Evolutionary conservation across 2,113 vertebrate genomes (phyloP).

Genomic region (Atractosteus spatula): DNA sequence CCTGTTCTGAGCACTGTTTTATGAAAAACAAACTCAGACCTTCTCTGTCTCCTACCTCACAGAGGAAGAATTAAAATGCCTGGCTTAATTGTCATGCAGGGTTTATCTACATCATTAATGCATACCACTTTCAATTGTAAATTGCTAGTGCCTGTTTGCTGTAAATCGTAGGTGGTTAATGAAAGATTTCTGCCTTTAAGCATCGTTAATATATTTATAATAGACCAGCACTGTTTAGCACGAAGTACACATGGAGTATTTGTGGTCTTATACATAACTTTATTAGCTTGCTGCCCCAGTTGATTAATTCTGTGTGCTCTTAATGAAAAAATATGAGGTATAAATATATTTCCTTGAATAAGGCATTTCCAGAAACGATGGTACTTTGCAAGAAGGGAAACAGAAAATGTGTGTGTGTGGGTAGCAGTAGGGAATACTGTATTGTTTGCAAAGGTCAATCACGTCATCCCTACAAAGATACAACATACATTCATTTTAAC

Average conservation of each 20-base stretch:
- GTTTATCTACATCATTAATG: conserved; percentile 15
- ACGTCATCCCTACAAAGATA: too few species aligned
- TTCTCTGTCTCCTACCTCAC: too few species aligned
- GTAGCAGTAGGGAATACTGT: not conserved
- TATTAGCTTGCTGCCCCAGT: conserved; percentile 20
- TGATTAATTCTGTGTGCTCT: conserved; percentile 21
- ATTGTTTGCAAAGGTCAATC: not conserved
- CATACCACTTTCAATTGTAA: conserved; percentile 1
- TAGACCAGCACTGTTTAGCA: conserved; percentile 30
- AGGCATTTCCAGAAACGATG: not conserved
- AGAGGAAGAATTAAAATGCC: not conserved
- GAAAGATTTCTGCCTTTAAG: conserved; percentile 27
- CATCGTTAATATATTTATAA: conserved; percentile 35
- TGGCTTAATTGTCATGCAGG: conserved; percentile 20
- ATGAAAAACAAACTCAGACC: too few species aligned
- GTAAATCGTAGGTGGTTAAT: conserved; percentile 35
- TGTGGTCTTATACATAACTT: conserved; percentile 20
- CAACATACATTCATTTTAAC: too few species aligned
- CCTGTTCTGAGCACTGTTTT: too few species aligned
- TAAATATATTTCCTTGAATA: not conserved
- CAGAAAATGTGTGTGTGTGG: not conserved
- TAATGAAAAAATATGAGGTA: not conserved
- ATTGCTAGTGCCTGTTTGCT: conserved; percentile 31
- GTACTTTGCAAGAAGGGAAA: not conserved
- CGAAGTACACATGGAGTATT: conserved; percentile 10